Conservation (phyloP, 2,888 invertebrate genomes). For the Actias luna region DNA sequence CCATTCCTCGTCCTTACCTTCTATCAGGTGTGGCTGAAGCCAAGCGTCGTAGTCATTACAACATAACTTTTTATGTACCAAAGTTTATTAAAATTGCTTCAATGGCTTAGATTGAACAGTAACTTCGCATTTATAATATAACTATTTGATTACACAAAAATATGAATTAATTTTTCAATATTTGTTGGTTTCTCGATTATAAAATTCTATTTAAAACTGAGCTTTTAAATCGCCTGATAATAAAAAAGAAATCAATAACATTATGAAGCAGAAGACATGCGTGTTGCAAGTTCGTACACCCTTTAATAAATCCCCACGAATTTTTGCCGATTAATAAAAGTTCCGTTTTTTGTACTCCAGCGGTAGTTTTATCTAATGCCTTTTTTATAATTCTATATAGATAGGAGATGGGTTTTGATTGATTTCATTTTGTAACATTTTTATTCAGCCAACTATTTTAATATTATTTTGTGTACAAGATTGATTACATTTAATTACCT, state of each 20-base stretch:
- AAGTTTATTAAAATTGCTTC: no score
- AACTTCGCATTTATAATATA: no score
- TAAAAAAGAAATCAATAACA: background rate
- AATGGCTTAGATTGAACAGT: no score
- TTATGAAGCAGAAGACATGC: constrained; percentile 2
- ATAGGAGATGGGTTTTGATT: background rate
- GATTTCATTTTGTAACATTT: background rate
- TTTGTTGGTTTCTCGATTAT: background rate
- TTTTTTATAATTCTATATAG: background rate
- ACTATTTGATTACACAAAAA: no score
- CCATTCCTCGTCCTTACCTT: no score
- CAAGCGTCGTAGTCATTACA: no score
- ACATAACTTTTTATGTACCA: no score
- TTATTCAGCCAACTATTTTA: background rate
- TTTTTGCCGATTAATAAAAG: constrained; percentile 21
- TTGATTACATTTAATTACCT: no score
- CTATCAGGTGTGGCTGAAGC: no score
- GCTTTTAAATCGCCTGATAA: background rate
- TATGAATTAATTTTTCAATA: background rate
- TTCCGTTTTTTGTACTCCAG: constrained; percentile 13
- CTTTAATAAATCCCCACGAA: constrained; percentile 20
- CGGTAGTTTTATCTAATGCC: background rate
- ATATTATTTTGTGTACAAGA: no score
- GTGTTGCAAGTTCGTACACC: constrained; percentile 3
- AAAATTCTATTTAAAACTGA: background rate